Evolutionary conservation across 2,113 vertebrate genomes (phyloP).

Genomic region (Cinclus mexicanus): DNA sequence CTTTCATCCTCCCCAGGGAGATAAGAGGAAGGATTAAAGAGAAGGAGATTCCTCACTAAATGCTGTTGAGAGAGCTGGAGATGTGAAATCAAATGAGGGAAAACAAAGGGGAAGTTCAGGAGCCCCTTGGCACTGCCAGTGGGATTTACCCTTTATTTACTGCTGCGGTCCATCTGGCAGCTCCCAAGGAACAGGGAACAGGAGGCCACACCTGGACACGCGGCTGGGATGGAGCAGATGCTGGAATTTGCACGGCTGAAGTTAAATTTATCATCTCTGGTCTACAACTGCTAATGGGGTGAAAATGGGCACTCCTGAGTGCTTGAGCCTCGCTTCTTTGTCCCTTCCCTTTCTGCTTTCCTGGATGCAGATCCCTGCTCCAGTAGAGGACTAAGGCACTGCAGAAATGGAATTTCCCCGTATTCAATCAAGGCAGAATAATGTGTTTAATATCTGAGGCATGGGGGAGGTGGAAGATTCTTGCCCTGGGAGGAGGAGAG

Average conservation of each 20-base stretch:
- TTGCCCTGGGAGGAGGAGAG: conserved; percentile 22
- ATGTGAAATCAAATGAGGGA: conserved; percentile 40
- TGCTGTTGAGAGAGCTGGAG: not conserved
- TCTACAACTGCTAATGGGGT: conserved; percentile 54
- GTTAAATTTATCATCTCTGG: conserved; percentile 60
- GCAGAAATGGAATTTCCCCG: conserved; percentile 56
- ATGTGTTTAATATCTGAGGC: conserved; percentile 75
- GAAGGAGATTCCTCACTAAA: conserved; percentile 34
- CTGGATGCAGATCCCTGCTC: not conserved
- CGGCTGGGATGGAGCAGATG: conserved; percentile 80
- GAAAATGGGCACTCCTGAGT: not conserved
- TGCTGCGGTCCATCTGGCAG: conserved; percentile 68
- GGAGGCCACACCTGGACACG: conserved; percentile 75
- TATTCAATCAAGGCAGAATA: conserved; percentile 71
- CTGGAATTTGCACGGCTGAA: conserved; percentile 71
- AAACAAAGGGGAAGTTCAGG: conserved; percentile 52
- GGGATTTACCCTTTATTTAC: conserved; percentile 62
- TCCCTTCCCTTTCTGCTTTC: not conserved
- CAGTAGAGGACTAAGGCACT: not conserved
- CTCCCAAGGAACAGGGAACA: conserved; percentile 39
- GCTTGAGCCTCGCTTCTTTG: not conserved
- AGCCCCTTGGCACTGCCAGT: not conserved
- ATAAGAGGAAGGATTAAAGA: conserved; percentile 33
- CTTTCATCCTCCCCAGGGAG: conserved; percentile 57
- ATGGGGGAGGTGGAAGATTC: conserved; percentile 56